Conservation (phyloP, 2,797 vertebrate genomes). For the Coregonus sp. region DNA sequence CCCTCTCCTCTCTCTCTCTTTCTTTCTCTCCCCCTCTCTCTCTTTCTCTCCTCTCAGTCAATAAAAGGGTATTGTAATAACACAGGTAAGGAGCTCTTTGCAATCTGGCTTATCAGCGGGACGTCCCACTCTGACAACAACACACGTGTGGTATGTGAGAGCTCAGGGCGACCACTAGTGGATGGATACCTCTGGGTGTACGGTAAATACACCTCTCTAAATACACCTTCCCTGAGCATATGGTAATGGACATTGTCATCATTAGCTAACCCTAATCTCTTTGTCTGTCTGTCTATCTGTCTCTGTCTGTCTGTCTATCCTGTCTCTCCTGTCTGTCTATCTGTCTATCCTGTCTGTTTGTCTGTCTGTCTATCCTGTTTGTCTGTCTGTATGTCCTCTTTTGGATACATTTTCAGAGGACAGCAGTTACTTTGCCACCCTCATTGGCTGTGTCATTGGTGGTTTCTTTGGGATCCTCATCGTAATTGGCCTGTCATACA, state of each 20-base stretch:
- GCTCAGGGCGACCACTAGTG: not conserved
- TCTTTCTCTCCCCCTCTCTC: not conserved
- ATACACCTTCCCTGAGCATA: not conserved
- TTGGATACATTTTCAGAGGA: not conserved
- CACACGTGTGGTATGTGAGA: conserved; percentile 36
- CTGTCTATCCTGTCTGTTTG: not conserved
- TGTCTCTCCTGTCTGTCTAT: not conserved
- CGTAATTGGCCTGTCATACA: conserved; percentile 31
- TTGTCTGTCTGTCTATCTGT: not conserved
- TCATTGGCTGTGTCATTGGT: conserved; percentile 56
- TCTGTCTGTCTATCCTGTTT: no score
- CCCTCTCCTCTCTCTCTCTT: no score
- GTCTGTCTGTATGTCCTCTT: conserved; percentile 7
- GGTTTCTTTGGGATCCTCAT: conserved; percentile 52
- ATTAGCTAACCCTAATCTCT: not conserved
- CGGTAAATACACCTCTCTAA: conserved; percentile 30
- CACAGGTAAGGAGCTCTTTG: not conserved
- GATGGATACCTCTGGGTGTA: conserved; percentile 41
- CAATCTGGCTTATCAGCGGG: conserved; percentile 41
- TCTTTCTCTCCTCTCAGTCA: conserved; percentile 19
- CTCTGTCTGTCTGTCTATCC: not conserved
- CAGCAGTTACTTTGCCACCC: conserved; percentile 32
- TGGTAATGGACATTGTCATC: not conserved
- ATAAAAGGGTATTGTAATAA: conserved; percentile 37
- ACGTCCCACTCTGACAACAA: conserved; percentile 25